phyloP scores from a whole-genome alignment of 2,888 invertebrate genomes.

The Pandemis corylana region DNA sequence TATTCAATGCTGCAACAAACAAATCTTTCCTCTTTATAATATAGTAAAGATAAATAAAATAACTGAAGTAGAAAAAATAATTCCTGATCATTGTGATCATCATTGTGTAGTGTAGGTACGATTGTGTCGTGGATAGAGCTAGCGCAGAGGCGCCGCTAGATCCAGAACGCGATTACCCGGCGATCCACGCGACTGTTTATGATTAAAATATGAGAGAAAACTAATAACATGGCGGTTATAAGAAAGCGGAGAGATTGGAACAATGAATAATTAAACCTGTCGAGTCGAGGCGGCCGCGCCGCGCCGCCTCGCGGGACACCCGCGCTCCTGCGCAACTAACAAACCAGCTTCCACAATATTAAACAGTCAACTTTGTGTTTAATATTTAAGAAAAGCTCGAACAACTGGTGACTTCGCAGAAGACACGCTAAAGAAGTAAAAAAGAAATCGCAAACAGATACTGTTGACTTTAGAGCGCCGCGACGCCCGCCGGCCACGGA shows the following conservation, averaged over 20 bases:
- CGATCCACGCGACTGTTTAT: slow-evolving; percentile 12
- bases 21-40: too few species aligned
- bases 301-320: neutral
- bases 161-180: slow-evolving; percentile 8
- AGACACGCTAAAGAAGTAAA: slow-evolving; percentile 1
- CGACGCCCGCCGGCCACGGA: neutral
- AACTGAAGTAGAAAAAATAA: too few species aligned
- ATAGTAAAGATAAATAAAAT: too few species aligned
- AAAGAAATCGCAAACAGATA: slow-evolving; percentile 33
- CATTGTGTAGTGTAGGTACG: too few species aligned
- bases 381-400: neutral
- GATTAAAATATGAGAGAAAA: slow-evolving; percentile 41
- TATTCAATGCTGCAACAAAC: too few species aligned
- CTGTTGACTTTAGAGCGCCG: neutral
- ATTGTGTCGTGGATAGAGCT: neutral
- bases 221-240: slow-evolving; percentile 31
- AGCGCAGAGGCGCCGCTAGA: neutral
- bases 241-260: slow-evolving; percentile 39
- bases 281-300: neutral
- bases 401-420: slow-evolving; percentile 1
- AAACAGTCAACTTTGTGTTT: neutral
- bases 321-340: too few species aligned
- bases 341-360: neutral
- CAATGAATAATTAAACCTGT: slow-evolving; percentile 37
- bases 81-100: too few species aligned